Percentiles rank a stretch among this genome's conserved stretches.
These are phyloP conservation scores for Stomatorhinus ivindoensis DNA, from an alignment of 2,113 vertebrate species.

Conservation along the genomic window DNA sequence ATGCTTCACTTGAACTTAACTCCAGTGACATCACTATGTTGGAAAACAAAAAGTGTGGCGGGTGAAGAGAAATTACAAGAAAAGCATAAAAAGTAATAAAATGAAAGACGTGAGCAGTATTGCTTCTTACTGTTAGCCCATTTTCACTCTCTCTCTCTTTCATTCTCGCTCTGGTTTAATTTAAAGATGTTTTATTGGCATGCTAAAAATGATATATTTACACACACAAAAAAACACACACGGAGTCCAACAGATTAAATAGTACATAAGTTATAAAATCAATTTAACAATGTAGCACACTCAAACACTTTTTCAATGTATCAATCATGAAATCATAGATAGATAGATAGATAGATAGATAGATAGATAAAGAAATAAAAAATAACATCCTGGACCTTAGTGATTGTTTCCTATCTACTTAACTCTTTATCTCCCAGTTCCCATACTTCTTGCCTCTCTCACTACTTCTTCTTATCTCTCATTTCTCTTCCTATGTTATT, in stretches of 20 bases:
- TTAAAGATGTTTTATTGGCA: neutral
- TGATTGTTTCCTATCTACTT: neutral
- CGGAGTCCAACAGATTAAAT: too few relatives aligned
- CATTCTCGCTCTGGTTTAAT: neutral
- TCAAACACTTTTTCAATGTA: neutral
- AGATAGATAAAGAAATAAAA: neutral
- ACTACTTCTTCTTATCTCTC: neutral
- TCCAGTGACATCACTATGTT: neutral
- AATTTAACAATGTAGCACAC: neutral
- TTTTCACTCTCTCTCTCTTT: neutral
- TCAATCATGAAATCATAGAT: neutral
- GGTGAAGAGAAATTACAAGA: neutral
- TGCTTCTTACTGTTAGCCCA: neutral
- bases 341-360: too few relatives aligned
- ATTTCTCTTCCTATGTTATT: neutral
- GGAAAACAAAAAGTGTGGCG: neutral
- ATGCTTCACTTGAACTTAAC: neutral
- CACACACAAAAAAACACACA: neutral
- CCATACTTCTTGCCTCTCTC: neutral
- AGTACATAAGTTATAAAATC: too few relatives aligned
- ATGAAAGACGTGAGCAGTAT: neutral
- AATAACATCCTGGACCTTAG: neutral
- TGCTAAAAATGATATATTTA: neutral
- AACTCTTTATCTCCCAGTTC: neutral
- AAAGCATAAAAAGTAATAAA: neutral